Evolutionary conservation across 2,797 vertebrate genomes (phyloP).

Genomic region (Hippopotamyrus pictus): DNA sequence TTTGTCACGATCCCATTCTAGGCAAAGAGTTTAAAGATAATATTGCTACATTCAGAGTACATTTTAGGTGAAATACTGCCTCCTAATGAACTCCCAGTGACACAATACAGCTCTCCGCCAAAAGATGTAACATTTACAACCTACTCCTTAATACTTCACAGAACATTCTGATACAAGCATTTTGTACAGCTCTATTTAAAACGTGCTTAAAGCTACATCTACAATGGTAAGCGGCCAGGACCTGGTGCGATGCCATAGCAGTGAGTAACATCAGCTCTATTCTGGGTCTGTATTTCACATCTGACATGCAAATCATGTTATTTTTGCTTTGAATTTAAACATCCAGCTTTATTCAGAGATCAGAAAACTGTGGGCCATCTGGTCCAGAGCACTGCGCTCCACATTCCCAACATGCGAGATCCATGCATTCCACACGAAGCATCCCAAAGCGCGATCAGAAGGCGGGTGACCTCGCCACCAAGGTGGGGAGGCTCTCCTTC

Average conservation of each 20-base stretch:
- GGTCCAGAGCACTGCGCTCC: not conserved
- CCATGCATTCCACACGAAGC: not conserved
- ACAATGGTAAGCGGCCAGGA: not conserved
- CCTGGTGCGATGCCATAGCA: not conserved
- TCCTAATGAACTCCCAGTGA: not conserved
- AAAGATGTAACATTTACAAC: conserved; percentile 1
- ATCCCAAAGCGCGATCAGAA: not conserved
- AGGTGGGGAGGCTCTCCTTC: not conserved
- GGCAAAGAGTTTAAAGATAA: conserved; percentile 7
- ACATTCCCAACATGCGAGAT: not conserved
- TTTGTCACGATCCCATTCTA: conserved; percentile 96
- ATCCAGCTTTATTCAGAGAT: not conserved
- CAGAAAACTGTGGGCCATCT: not conserved
- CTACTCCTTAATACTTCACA: conserved; percentile 9
- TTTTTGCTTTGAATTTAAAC: not conserved
- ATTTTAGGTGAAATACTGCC: not conserved
- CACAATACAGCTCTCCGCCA: not conserved
- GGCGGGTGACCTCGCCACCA: not conserved
- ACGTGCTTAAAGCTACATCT: not conserved
- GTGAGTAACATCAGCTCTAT: not conserved
- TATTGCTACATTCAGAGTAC: not conserved
- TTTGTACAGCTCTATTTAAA: conserved; percentile 6
- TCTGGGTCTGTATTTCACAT: not conserved
- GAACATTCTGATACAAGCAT: not conserved
- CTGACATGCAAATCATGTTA: not conserved